These are phyloP conservation scores for Phyllopteryx taeniolatus DNA, from an alignment of 2,113 vertebrate species.

Conservation along the genomic window DNA sequence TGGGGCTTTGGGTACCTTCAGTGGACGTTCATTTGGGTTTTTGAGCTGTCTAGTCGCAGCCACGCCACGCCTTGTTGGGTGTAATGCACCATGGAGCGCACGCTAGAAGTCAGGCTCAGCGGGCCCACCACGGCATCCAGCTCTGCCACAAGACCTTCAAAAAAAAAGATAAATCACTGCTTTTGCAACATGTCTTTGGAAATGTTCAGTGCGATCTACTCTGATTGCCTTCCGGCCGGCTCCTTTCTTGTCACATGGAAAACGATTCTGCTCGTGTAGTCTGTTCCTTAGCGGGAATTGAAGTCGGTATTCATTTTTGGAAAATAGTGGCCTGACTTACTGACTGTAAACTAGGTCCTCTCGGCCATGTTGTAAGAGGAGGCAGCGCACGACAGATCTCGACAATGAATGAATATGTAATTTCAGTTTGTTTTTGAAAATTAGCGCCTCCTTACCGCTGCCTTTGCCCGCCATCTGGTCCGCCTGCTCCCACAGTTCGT, in stretches of 20 bases:
- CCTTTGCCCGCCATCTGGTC: conserved; percentile 78
- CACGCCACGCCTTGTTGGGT: conserved; percentile 83
- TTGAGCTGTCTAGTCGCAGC: conserved; percentile 78
- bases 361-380: too few relatives aligned
- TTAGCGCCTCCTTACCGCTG: conserved; percentile 73
- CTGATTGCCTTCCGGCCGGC: too few relatives aligned
- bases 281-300: too few relatives aligned
- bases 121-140: conserved; percentile 73
- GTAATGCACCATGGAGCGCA: conserved; percentile 83
- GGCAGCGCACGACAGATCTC: too few relatives aligned
- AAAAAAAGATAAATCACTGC: not conserved
- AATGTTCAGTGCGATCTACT: too few relatives aligned
- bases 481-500: conserved; percentile 88
- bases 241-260: too few relatives aligned
- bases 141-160: conserved; percentile 81
- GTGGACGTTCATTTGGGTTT: conserved; percentile 20
- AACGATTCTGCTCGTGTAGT: too few relatives aligned
- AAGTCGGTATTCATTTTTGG: too few relatives aligned
- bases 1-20: conserved; percentile 50
- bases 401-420: too few relatives aligned
- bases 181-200: not conserved
- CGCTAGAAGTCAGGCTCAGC: conserved; percentile 80
- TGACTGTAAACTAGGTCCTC: too few relatives aligned
- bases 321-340: too few relatives aligned
- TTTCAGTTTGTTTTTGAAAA: not conserved